Percentiles rank a stretch among this genome's conserved stretches.
phyloP scores from a whole-genome alignment of 2,888 invertebrate genomes.

The Deroplatys truncata region DNA sequence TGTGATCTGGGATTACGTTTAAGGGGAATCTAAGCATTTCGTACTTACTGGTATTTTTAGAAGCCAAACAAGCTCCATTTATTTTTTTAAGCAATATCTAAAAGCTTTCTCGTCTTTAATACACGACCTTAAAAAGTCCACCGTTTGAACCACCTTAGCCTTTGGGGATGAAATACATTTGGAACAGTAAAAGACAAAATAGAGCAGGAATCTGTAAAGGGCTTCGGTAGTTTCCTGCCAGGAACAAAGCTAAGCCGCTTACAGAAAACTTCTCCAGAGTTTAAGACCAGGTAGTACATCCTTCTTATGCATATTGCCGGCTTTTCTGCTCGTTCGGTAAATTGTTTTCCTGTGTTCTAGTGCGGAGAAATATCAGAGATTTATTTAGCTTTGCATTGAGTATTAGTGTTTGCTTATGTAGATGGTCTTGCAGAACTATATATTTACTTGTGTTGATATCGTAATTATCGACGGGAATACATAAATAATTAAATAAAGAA shows the following conservation, averaged over 20 bases:
- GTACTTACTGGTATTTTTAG: too few relatives aligned
- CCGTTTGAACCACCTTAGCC: neutral
- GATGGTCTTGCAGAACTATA: too few relatives aligned
- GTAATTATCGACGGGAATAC: too few relatives aligned
- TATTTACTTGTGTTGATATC: too few relatives aligned
- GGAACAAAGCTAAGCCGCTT: neutral
- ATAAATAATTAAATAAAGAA: too few relatives aligned
- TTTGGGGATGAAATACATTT: neutral
- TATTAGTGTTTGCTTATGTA: too few relatives aligned
- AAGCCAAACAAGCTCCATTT: too few relatives aligned
- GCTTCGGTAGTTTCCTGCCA: neutral
- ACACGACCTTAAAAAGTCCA: neutral
- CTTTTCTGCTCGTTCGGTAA: neutral
- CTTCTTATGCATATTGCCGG: neutral
- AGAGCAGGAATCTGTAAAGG: neutral
- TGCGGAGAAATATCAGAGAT: neutral
- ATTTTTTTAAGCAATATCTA: too few relatives aligned
- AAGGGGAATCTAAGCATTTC: too few relatives aligned
- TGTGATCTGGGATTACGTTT: too few relatives aligned
- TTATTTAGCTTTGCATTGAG: too few relatives aligned
- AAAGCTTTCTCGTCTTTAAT: too few relatives aligned
- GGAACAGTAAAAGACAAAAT: neutral
- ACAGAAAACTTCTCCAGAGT: neutral
- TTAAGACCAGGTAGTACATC: neutral
- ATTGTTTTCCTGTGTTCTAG: neutral